These are phyloP conservation scores for Tanaodytes sp. DNA, from an alignment of 2,888 invertebrate species.

Conservation along the genomic window DNA sequence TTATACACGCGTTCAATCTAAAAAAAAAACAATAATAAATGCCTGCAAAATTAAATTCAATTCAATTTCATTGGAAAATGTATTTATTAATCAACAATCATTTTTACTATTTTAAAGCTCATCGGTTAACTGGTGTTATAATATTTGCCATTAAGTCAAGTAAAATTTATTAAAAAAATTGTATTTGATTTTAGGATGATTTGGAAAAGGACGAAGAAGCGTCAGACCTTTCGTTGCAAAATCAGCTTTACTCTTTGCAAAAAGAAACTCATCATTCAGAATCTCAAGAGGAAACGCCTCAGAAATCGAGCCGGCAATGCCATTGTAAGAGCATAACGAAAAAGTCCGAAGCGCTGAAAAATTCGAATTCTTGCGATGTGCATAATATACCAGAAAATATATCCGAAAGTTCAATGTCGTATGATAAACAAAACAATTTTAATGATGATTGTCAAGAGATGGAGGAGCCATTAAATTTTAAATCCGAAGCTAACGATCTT, in stretches of 20 bases:
- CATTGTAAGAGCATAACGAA: conserved; percentile 35
- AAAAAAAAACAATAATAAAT: too few species aligned
- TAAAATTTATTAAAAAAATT: too few species aligned
- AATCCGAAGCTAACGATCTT: conserved; percentile 29
- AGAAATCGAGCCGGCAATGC: conserved; percentile 26
- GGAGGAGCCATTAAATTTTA: conserved; percentile 54
- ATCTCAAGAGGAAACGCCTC: conserved; percentile 47
- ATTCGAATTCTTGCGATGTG: conserved; percentile 23
- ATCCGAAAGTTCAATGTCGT: conserved; percentile 27
- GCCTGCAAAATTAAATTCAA: too few species aligned
- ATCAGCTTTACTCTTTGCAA: conserved; percentile 42
- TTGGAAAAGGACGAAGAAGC: conserved; percentile 47
- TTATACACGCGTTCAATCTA: too few species aligned
- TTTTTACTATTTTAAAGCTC: too few species aligned
- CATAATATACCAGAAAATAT: conserved; percentile 22
- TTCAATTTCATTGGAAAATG: too few species aligned
- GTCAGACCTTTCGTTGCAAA: conserved; percentile 40
- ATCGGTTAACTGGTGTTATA: too few species aligned
- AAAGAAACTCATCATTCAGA: conserved; percentile 38
- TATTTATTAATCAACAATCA: too few species aligned
- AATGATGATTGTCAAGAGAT: conserved; percentile 34
- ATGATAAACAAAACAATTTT: conserved; percentile 21
- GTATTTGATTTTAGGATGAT: too few species aligned
- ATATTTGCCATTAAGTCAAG: too few species aligned
- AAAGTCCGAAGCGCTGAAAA: conserved; percentile 23